A percentile compares a stretch with the other conserved stretches of the same genome.
These are phyloP conservation scores for Luperina nickerlii DNA, from an alignment of 2,888 invertebrate genomes.

Conservation along the genomic window DNA sequence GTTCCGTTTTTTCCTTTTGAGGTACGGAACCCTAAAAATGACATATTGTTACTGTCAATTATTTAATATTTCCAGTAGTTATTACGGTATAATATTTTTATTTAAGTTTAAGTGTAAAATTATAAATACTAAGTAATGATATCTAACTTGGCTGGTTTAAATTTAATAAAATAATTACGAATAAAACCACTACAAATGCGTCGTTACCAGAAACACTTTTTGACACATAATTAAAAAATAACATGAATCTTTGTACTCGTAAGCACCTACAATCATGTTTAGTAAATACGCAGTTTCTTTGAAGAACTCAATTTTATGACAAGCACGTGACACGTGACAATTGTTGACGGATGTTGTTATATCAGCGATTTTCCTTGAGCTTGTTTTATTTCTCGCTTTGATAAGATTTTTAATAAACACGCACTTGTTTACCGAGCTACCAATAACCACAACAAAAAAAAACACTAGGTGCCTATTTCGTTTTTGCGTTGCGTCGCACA, in stretches of 20 bases:
- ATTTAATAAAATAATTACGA: no score
- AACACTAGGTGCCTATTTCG: background rate
- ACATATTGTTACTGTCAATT: no score
- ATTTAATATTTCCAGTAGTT: no score
- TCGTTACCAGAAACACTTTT: background rate
- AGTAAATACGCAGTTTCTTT: constrained; percentile 37
- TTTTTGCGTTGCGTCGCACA: background rate
- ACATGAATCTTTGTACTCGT: no score
- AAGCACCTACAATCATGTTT: background rate
- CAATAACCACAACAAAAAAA: background rate
- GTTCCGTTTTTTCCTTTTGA: no score
- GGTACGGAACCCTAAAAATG: no score
- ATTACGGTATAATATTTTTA: no score
- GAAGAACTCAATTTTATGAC: constrained; percentile 33
- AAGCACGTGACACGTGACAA: constrained; percentile 22
- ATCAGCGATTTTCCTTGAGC: constrained; percentile 19
- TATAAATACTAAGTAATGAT: no score
- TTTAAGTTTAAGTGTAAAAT: no score
- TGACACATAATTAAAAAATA: no score
- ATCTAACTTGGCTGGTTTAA: no score
- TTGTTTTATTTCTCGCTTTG: constrained; percentile 17
- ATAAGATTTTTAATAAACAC: constrained; percentile 41
- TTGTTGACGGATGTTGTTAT: constrained; percentile 19
- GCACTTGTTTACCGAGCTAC: constrained; percentile 13
- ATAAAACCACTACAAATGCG: no score